Evolutionary conservation across 2,888 invertebrate genomes (phyloP), one percentile per base, ranked within the genome.

Genomic region (Drosophila differens): DNA sequence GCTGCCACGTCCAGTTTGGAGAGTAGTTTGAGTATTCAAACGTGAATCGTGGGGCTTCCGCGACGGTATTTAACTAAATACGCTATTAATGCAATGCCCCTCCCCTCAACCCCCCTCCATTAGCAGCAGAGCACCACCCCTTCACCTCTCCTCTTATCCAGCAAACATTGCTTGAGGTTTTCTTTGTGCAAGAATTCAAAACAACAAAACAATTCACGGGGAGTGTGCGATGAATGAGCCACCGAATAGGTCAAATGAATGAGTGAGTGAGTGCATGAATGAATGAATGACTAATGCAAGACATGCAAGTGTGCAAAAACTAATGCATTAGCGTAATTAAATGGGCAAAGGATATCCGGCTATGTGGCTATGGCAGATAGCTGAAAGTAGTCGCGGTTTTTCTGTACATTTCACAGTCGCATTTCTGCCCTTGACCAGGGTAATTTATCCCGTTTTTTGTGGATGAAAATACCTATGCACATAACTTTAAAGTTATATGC

Each of bases 261-360:
- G 41, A 30, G 30, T 63, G 73, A 66, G 37, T 77, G 62, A 16
- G 19, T 32, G 55, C 33, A 10, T 61, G 14, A 41, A 28, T 63
- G 63, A 58, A 47, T 76, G 76, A 41, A 55, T 64, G 79, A 75
- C 57, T 75, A 69, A 72, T 70, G 67, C 76, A 63, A 65, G 61
- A 49, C 67, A 72, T 73, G 69, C 62, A 67, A 70, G 67, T 60
- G 67, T 68, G 75, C 64, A 79, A 47, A 83, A 69, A 63, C 32
- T 32, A 22, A 71, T 73, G 77, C 81, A 81, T 81, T 84, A 77
- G 78, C 82, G 33, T 81, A 81, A 81, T 81, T 81, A 81, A 83
- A 79, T 66, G 55, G 55, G 53, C 61, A 54, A 82, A 79, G 79
- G 67, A 82, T 30, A 65, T 69, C 41, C 79, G 52, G 14, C 41